Conservation (phyloP, 2,797 vertebrate species). For the Nothura maculosa region DNA sequence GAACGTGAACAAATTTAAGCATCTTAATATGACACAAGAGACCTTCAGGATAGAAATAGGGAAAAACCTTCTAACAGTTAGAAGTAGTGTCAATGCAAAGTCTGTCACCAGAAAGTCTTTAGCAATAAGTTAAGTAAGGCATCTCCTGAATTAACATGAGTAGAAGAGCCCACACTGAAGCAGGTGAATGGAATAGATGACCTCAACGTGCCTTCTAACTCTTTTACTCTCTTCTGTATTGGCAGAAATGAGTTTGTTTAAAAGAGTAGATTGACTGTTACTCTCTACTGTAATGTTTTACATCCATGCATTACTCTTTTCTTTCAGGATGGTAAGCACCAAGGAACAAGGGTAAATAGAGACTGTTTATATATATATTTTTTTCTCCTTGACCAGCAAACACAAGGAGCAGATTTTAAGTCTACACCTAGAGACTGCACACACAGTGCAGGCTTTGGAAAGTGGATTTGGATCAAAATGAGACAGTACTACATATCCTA, state of each 20-base stretch:
- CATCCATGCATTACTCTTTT: neutral
- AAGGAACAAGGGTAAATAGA: slow-evolving; percentile 9
- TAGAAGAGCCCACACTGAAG: neutral
- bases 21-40: neutral
- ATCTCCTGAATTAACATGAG: neutral
- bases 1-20: neutral
- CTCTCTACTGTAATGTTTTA: neutral
- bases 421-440: neutral
- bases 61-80: neutral
- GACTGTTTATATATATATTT: neutral
- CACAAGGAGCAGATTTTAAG: neutral
- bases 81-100: neutral
- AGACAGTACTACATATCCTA: neutral
- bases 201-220: neutral
- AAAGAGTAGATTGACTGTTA: neutral
- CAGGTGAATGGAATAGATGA: neutral
- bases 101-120: neutral
- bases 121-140: neutral
- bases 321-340: neutral
- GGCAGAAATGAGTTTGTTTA: slow-evolving; percentile 35
- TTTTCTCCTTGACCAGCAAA: slow-evolving; percentile 1
- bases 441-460: neutral
- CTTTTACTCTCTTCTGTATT: neutral
- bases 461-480: neutral
- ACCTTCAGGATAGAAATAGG: neutral